Conservation (phyloP, 2,113 vertebrate species). For the Pedetes capensis region DNA sequence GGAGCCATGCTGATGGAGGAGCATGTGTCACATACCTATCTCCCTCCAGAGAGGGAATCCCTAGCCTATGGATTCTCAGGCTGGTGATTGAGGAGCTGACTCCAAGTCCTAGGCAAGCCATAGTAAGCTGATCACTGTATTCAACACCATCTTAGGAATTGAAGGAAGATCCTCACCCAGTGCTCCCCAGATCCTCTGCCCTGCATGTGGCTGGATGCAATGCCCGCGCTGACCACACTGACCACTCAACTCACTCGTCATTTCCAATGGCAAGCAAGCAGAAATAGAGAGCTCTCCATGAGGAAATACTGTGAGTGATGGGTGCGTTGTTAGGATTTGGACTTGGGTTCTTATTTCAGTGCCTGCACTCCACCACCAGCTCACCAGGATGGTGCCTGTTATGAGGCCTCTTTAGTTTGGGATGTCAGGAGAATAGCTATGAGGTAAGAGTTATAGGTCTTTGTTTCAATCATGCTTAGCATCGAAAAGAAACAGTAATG, state of each 20-base stretch:
- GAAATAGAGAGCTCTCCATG: fast-evolving
- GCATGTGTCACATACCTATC: too few species aligned
- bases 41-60: background rate
- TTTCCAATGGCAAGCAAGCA: background rate
- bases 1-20: background rate
- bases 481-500: background rate
- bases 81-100: background rate
- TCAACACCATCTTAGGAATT: background rate
- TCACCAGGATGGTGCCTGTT: background rate
- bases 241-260: too few species aligned
- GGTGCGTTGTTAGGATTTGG: background rate
- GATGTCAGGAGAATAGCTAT: background rate
- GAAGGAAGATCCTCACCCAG: background rate
- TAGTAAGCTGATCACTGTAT: background rate
- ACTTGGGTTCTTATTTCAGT: too few species aligned
- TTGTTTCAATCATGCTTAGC: background rate
- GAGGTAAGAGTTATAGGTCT: background rate
- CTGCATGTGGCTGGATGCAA: fast-evolving
- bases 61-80: fast-evolving
- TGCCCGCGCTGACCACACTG: background rate
- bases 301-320: background rate
- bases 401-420: background rate
- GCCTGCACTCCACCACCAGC: background rate
- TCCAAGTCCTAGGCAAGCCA: background rate
- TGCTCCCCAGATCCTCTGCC: fast-evolving